These are phyloP conservation scores for Xenopus laevis DNA, from an alignment of 2,113 vertebrate species.

Conservation along the genomic window DNA sequence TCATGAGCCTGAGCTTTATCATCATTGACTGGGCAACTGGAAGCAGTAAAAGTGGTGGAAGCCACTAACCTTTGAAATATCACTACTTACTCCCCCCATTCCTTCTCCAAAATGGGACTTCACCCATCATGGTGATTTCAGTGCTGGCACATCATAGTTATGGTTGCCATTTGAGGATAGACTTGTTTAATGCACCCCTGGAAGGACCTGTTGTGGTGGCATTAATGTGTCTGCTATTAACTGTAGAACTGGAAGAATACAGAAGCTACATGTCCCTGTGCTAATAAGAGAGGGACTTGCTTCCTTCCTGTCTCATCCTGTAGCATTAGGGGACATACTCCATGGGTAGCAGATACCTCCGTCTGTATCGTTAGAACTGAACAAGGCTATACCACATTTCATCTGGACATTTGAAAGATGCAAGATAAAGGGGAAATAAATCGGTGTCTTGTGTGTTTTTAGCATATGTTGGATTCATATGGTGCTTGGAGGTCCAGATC, in stretches of 20 bases:
- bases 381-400: neutral
- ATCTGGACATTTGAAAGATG: neutral
- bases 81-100: neutral
- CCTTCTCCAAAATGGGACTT: slow-evolving; percentile 18
- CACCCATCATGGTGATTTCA: neutral
- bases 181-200: slow-evolving; percentile 1
- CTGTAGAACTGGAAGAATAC: neutral
- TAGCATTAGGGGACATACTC: neutral
- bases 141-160: slow-evolving; percentile 12
- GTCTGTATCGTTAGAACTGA: neutral
- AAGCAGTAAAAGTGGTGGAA: slow-evolving; percentile 65
- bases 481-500: neutral
- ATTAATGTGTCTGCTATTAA: neutral
- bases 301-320: neutral
- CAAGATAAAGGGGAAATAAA: neutral
- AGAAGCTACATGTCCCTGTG: neutral
- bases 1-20: slow-evolving; percentile 96
- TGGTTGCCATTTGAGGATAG: neutral
- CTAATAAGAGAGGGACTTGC: neutral
- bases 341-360: neutral
- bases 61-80: slow-evolving; percentile 71
- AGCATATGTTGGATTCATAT: neutral
- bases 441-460: neutral
- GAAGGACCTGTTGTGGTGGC: neutral
- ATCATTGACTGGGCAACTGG: slow-evolving; percentile 87